A percentile compares a stretch with the other conserved stretches of the same genome.
Conservation (phyloP, 2,113 vertebrate species). For the Picathartes gymnocephalus region DNA sequence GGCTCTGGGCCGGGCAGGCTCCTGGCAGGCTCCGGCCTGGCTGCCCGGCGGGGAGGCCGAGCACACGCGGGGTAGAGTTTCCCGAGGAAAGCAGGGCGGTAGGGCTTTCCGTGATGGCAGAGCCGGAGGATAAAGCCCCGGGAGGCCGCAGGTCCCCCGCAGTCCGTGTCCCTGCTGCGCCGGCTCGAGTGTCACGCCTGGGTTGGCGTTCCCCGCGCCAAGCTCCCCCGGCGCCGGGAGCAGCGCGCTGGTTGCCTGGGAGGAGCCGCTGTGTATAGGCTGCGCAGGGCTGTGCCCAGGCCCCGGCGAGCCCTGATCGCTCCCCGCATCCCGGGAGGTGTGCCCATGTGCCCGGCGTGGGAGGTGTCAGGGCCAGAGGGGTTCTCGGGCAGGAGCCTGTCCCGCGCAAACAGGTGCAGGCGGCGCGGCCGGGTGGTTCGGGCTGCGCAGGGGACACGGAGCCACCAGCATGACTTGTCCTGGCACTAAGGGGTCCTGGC, state of each 20-base stretch:
- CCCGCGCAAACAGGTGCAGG: neutral
- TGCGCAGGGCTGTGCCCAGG: neutral
- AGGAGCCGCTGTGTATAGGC: neutral
- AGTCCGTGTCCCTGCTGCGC: neutral
- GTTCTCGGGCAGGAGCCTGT: neutral
- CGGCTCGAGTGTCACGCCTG: neutral
- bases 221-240: neutral
- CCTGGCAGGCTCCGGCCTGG: neutral
- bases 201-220: too few species aligned
- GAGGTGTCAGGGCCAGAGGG: neutral
- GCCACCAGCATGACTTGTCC: slow-evolving; percentile 43
- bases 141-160: too few species aligned
- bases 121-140: neutral
- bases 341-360: neutral
- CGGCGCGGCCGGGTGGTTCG: too few species aligned
- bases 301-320: neutral
- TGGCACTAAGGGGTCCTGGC: slow-evolving; percentile 73
- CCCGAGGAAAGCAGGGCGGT: neutral
- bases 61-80: neutral
- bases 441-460: neutral
- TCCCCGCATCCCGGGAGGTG: neutral
- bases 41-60: neutral
- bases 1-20: neutral
- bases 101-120: neutral
- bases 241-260: neutral